Evolutionary conservation across 92 coral and sea anemone genomes (phyloP).

Genomic region (Porites cylindrica): DNA sequence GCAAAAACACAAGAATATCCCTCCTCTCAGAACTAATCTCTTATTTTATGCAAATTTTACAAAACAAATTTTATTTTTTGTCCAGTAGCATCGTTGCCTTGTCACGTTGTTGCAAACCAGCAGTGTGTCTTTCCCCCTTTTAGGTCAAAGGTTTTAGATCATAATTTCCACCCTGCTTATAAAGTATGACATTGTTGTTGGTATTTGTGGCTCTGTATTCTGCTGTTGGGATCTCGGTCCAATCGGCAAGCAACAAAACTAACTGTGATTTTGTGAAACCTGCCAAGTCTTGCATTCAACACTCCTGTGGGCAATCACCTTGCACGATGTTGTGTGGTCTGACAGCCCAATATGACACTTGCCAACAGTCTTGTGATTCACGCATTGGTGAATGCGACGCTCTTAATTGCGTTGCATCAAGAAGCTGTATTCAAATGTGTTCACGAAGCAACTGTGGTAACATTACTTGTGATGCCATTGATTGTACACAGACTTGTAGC

Average conservation of each 20-base stretch:
- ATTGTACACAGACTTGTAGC: not conserved
- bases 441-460: not conserved
- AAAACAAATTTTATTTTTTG: no score
- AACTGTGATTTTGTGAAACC: not conserved
- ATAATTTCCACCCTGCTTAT: not conserved
- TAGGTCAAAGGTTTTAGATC: no score
- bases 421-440: not conserved
- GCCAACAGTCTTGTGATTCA: not conserved
- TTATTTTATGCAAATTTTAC: no score
- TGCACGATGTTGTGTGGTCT: not conserved
- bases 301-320: not conserved
- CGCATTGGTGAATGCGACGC: not conserved
- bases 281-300: not conserved
- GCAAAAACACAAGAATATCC: no score
- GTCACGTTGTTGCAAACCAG: no score
- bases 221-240: not conserved
- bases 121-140: no score
- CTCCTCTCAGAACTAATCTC: no score
- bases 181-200: not conserved
- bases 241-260: slow-evolving; percentile 1
- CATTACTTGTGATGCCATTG: not conserved
- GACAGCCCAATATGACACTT: not conserved
- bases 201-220: not conserved
- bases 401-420: not conserved
- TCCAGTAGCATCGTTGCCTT: no score